These are phyloP conservation scores for Axis porcinus DNA, from an alignment of 2,113 vertebrate genomes.

Conservation along the genomic window DNA sequence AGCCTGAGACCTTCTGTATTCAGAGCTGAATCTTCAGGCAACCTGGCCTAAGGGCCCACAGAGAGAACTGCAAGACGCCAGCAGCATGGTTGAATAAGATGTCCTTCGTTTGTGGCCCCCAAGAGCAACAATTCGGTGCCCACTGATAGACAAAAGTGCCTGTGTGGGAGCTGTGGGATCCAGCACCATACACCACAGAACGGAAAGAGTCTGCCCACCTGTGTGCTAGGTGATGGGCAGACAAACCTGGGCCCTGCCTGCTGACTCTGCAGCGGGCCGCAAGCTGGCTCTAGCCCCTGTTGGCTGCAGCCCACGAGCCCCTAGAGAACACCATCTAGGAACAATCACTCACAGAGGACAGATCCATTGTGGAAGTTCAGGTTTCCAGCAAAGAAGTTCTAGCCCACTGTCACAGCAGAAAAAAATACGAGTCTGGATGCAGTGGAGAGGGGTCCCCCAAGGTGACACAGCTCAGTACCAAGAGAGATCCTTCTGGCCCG, in stretches of 20 bases:
- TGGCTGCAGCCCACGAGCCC: neutral
- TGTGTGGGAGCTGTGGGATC: neutral
- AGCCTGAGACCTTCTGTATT: neutral
- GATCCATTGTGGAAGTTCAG: neutral
- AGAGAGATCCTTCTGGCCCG: neutral
- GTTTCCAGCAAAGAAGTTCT: neutral
- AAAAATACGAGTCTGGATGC: neutral
- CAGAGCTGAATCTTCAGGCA: neutral
- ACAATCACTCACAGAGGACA: neutral
- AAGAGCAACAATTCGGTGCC: neutral
- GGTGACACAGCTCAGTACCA: neutral
- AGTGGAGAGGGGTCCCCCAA: neutral
- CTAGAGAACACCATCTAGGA: neutral
- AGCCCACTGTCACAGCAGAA: neutral
- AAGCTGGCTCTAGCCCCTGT: neutral
- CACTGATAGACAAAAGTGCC: neutral
- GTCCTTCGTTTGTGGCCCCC: fast-evolving
- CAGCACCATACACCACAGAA: neutral
- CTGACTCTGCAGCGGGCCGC: neutral
- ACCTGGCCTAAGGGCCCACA: neutral
- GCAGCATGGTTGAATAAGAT: neutral
- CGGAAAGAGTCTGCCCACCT: neutral
- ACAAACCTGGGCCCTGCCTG: neutral
- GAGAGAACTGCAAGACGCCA: neutral
- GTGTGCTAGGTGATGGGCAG: neutral